A percentile compares a stretch with the other conserved stretches of the same genome.
These are phyloP conservation scores for Podilymbus podiceps DNA, from an alignment of 2,113 vertebrate genomes.

Conservation along the genomic window DNA sequence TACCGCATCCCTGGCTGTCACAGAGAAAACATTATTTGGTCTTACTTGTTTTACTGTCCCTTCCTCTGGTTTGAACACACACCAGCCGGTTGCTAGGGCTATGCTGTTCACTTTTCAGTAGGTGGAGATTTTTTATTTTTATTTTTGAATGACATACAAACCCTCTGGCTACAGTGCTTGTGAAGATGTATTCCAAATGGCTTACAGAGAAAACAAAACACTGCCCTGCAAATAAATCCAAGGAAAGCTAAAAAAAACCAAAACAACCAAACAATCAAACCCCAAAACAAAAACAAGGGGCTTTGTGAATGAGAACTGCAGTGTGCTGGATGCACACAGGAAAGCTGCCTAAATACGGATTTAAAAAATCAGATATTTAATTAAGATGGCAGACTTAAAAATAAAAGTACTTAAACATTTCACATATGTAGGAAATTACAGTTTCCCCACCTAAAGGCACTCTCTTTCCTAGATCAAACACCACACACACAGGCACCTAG, in stretches of 20 bases:
- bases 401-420: background rate
- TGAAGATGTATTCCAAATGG: background rate
- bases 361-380: constrained; percentile 10
- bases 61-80: background rate
- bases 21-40: background rate
- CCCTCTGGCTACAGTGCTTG: constrained; percentile 8
- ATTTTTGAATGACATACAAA: constrained; percentile 62
- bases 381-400: background rate
- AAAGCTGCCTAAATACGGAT: background rate
- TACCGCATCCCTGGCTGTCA: background rate
- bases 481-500: background rate
- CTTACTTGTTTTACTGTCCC: background rate
- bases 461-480: background rate
- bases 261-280: too few relatives aligned
- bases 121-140: constrained; percentile 58
- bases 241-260: background rate
- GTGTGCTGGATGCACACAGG: background rate
- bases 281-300: background rate
- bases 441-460: background rate
- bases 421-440: background rate
- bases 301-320: background rate
- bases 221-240: constrained; percentile 23
- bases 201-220: constrained; percentile 23
- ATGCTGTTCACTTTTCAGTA: constrained; percentile 59
- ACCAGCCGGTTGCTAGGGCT: constrained; percentile 57